phyloP scores from a whole-genome alignment of 1,140 invertebrate species.

The Onthophagus taurus region DNA sequence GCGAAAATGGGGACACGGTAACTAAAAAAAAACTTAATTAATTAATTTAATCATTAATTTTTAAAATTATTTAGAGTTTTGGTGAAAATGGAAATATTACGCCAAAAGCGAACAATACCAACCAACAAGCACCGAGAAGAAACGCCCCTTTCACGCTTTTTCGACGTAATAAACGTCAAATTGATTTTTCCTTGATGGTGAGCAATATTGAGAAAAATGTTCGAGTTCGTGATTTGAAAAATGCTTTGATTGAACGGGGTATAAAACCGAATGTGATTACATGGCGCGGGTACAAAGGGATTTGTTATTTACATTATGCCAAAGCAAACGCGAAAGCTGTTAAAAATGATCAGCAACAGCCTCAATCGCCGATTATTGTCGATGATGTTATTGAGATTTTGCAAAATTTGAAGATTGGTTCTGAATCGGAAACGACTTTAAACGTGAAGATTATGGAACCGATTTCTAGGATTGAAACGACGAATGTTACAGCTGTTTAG shows the following conservation, averaged over 20 bases:
- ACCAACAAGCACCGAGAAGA: neutral
- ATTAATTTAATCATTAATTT: neutral
- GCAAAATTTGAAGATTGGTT: slow-evolving; percentile 40
- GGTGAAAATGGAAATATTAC: slow-evolving; percentile 7
- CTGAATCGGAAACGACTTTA: slow-evolving; percentile 26
- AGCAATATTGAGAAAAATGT: slow-evolving; percentile 51
- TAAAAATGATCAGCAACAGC: slow-evolving; percentile 8
- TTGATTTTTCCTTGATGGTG: slow-evolving; percentile 50
- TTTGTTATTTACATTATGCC: slow-evolving; percentile 56
- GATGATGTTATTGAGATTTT: slow-evolving; percentile 47
- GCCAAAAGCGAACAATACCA: too few relatives aligned
- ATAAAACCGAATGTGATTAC: slow-evolving; percentile 56
- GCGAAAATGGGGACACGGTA: slow-evolving; percentile 21
- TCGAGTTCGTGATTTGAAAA: slow-evolving; percentile 54
- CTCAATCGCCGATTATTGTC: slow-evolving; percentile 37
- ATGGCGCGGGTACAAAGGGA: slow-evolving; percentile 54
- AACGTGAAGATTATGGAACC: slow-evolving; percentile 42
- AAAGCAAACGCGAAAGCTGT: slow-evolving; percentile 35
- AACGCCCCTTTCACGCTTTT: slow-evolving; percentile 1
- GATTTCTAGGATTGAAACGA: slow-evolving; percentile 42
- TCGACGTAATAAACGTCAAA: slow-evolving; percentile 21
- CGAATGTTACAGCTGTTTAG: slow-evolving; percentile 41
- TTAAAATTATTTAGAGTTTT: slow-evolving; percentile 2
- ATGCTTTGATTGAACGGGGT: slow-evolving; percentile 50
- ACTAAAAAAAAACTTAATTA: neutral